Evolutionary conservation across 2,888 invertebrate genomes (phyloP), one percentile per base, ranked within the genome.

Genomic region (Monoplex corrugatus): DNA sequence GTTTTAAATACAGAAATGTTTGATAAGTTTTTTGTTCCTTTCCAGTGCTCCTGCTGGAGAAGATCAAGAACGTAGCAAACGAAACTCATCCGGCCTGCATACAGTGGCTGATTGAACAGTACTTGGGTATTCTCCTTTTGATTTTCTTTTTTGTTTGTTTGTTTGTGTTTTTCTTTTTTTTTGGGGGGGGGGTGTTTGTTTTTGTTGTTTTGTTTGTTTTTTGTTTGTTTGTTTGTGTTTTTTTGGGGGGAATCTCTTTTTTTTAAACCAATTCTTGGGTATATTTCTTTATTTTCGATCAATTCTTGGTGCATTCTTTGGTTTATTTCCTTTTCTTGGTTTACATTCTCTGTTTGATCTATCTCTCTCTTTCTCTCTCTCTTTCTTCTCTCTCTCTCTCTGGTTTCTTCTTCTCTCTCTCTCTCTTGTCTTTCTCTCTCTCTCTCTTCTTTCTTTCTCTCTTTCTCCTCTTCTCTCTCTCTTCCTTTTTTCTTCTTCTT

Each of bases 51-150:
- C 78, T 80, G 3, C 40, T 40, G 8, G 40, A 28, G 40, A 19
- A 32, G 78, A 43, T 43, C 1, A 23, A 19, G 16, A 43, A 80
- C 40, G 10, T 80, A 28, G 78, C 78, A 19, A 10, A 80, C 13
- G 23, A 80, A 23, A 80, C 28, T 40, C 32, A 32, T 5, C 78
- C 78, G 1, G 19, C 40, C 0, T 80, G 78, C 32, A 43, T 80
- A 43, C 78, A 80, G 78, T 80, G 43, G 40, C 78, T 80, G 78
- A 80, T 80, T 6, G 78, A 80, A 43, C 78, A 80, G 10, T 80
- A 43, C 50, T 13, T 84, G 50, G 13, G 84, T 57, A 45, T 84
- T 38, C 38, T n/a, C n/a, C n/a, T n/a, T n/a, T n/a, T n/a, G n/a
- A n/a, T n/a, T n/a, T n/a, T n/a, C n/a, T n/a, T n/a, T n/a, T n/a